These are phyloP conservation scores for Empis livida DNA, from an alignment of 2,888 invertebrate genomes.

Conservation along the genomic window DNA sequence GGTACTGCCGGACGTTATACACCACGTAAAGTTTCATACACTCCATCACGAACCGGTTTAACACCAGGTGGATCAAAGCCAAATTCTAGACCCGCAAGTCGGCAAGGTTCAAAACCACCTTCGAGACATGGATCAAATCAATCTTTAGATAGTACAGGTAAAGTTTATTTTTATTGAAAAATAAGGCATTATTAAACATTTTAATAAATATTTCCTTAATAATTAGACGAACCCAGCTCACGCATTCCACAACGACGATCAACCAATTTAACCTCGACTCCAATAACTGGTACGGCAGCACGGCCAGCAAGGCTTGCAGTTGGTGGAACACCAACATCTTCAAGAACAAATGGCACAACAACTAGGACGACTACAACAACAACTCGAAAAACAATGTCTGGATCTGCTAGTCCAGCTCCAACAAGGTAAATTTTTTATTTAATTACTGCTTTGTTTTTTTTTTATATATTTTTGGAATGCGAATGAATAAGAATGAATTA, in stretches of 20 bases:
- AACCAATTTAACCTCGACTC: constrained; percentile 43
- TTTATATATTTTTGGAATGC: no score
- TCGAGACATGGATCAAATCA: constrained; percentile 88
- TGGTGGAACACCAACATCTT: constrained; percentile 45
- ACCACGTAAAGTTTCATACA: constrained; percentile 50
- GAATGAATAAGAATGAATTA: no score
- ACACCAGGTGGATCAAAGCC: constrained; percentile 73
- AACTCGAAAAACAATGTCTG: constrained; percentile 59
- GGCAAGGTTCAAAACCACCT: constrained; percentile 82
- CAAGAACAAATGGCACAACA: constrained; percentile 54
- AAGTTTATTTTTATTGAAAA: no score
- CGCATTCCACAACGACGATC: constrained; percentile 67
- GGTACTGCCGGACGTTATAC: constrained; percentile 51
- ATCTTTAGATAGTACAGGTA: constrained; percentile 79
- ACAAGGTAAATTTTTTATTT: constrained; percentile 47
- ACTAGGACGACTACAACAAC: constrained; percentile 30
- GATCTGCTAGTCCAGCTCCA: constrained; percentile 61
- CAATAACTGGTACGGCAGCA: constrained; percentile 41
- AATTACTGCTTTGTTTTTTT: no score
- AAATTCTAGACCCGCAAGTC: constrained; percentile 70
- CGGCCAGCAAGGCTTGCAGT: constrained; percentile 42
- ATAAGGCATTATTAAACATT: background rate
- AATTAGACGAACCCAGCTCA: constrained; percentile 61
- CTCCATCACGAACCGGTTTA: constrained; percentile 43
- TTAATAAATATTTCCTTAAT: background rate